Percentiles rank a stretch among this genome's conserved stretches.
Conservation (phyloP, 2,888 invertebrate species). For the Andrena camellia region DNA sequence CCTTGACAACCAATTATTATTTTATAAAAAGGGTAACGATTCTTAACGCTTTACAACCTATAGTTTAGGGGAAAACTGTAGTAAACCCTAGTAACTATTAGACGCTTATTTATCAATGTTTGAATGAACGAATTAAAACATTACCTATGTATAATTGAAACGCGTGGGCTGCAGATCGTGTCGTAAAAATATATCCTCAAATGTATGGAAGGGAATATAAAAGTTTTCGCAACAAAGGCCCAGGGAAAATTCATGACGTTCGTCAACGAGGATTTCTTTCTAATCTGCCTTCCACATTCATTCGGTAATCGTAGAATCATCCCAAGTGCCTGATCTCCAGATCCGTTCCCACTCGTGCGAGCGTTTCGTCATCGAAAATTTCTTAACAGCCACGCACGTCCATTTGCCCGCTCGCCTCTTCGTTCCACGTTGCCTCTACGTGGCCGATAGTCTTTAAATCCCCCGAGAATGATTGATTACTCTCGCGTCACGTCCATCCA, state of each 20-base stretch:
- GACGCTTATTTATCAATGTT: too few relatives aligned
- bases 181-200: neutral
- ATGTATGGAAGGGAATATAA: too few relatives aligned
- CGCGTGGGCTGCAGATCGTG: neutral
- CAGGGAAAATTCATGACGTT: neutral
- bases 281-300: neutral
- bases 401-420: slow-evolving; percentile 52
- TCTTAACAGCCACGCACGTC: slow-evolving; percentile 54
- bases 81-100: too few relatives aligned
- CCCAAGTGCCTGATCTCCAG: slow-evolving; percentile 48
- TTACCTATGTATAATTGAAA: neutral
- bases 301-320: slow-evolving; percentile 64
- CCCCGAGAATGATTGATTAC: slow-evolving; percentile 67
- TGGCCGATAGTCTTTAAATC: slow-evolving; percentile 60
- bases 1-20: too few relatives aligned
- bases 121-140: neutral
- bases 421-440: slow-evolving; percentile 31
- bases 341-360: slow-evolving; percentile 53
- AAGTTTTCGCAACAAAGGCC: too few relatives aligned
- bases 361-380: slow-evolving; percentile 69
- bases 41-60: too few relatives aligned
- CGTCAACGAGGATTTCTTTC: neutral
- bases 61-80: too few relatives aligned
- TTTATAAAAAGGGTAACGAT: too few relatives aligned
- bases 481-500: slow-evolving; percentile 65